Conservation (phyloP, 2,888 invertebrate genomes). For the Cerceris ruficornis region DNA sequence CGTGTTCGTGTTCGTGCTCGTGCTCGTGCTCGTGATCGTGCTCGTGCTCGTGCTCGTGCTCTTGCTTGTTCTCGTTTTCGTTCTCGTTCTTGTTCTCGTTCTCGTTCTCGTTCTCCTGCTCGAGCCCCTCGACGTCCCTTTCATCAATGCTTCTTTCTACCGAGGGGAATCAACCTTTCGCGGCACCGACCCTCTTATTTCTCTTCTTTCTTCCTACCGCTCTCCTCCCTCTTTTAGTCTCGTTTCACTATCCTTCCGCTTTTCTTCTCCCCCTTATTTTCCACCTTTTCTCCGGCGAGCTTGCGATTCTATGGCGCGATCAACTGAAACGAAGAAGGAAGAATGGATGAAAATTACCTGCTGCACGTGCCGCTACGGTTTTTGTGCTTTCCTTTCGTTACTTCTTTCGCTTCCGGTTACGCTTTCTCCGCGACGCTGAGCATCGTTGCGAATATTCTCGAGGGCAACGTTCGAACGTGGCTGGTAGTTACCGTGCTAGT, state of each 20-base stretch:
- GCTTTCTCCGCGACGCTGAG: neutral
- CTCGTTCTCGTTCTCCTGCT: neutral
- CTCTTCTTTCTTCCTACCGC: too few relatives aligned
- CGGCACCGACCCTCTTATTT: too few relatives aligned
- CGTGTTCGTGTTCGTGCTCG: neutral
- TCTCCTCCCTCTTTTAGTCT: too few relatives aligned
- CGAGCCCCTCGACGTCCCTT: neutral
- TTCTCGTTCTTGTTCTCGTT: neutral
- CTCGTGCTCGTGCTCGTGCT: neutral
- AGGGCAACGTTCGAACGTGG: too few relatives aligned
- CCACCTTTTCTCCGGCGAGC: neutral
- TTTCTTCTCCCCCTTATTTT: neutral
- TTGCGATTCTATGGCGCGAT: neutral
- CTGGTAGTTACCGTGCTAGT: too few relatives aligned
- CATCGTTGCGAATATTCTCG: too few relatives aligned
- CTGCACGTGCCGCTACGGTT: neutral
- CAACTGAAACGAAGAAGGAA: slow-evolving; percentile 6
- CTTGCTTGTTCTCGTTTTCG: neutral
- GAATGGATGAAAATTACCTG: slow-evolving; percentile 2
- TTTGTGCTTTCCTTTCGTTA: neutral
- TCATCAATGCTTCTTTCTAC: neutral
- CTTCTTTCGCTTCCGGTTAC: neutral
- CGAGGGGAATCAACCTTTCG: neutral
- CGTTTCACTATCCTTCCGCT: too few relatives aligned
- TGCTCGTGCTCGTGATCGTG: neutral